These are phyloP conservation scores for Sebastes alutus DNA, from an alignment of 2,797 vertebrate species.

Conservation along the genomic window DNA sequence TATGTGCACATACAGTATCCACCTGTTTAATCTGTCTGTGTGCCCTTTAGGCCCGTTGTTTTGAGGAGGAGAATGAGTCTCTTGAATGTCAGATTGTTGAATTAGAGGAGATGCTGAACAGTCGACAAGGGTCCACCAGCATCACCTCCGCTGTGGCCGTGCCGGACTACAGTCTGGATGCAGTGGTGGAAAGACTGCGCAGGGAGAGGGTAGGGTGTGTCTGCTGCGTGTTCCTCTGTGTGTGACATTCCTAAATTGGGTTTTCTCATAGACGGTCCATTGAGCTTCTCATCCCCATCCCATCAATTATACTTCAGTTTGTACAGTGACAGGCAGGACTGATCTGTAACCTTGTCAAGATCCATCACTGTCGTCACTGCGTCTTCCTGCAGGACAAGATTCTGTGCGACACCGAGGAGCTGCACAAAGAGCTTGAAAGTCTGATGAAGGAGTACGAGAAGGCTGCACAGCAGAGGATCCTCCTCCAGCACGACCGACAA, in stretches of 20 bases:
- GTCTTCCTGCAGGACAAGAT: constrained; percentile 75
- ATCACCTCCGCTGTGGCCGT: constrained; percentile 8
- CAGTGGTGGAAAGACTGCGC: constrained; percentile 74
- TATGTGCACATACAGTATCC: too few species aligned
- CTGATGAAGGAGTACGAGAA: constrained; percentile 67
- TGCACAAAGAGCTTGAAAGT: constrained; percentile 69
- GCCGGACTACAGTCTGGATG: constrained; percentile 70
- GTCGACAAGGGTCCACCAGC: background rate
- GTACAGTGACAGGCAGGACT: background rate
- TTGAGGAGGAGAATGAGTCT: constrained; percentile 82
- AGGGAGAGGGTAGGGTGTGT: constrained; percentile 76
- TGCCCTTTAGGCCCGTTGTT: constrained; percentile 68
- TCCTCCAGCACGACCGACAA: constrained; percentile 66
- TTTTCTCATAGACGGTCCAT: constrained; percentile 8
- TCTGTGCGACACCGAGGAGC: constrained; percentile 59
- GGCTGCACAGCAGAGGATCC: constrained; percentile 60
- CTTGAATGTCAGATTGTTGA: constrained; percentile 78
- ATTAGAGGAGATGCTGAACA: constrained; percentile 56
- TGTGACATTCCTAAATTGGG: constrained; percentile 15
- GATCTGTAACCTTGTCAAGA: constrained; percentile 11
- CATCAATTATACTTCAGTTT: constrained; percentile 3
- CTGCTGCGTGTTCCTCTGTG: constrained; percentile 26
- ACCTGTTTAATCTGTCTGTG: constrained; percentile 1
- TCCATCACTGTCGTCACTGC: constrained; percentile 24
- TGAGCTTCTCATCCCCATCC: background rate